Evolutionary conservation across 1,140 invertebrate genomes (phyloP), one percentile per base, ranked within the genome.

Genomic region (Sweltsa coloradensis): DNA sequence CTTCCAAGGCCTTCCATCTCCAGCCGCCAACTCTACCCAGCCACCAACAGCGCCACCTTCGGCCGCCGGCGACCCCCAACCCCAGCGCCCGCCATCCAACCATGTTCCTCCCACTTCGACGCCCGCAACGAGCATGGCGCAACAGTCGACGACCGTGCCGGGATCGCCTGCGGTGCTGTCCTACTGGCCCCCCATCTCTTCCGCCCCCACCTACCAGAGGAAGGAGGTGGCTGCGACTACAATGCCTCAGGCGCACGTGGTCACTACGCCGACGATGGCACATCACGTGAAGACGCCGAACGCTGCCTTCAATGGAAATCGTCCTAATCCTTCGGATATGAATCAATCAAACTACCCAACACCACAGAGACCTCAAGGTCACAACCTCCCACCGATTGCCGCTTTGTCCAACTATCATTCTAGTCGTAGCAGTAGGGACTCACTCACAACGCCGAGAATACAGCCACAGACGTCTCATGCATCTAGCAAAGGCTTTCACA

Each of bases 1-100:
- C 69, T 83, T 83, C 67, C 78, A 83, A 72, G 80, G 80, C 61
- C 66, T 83, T 59, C 81, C 81, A 55, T 67, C 71, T 37, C 63
- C 48, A 54, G 60, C 49, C 61, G 5, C 57, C 64, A 63, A 36
- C 63, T 63, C 43, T 61, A 64, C 61, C 62, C 61, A 19, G 46
- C 66, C 58, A 49, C 67, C 58, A 45, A 63, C 58, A 40, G 59
- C 60, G 26, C 62, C 60, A 34, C 50, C 44, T 45, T 58, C 48
- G 59, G 55, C 19, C 46, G 51, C 68, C 61, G 2, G 60, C 67
- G 48, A 66, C 65, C n/a, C 64, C 66, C 51, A 61, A 68, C 41
- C 67, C 66, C 50, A 60, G 70, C 51, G 14, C n/a, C n/a, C n/a
- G n/a, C n/a, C n/a, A n/a, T n/a, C n/a, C n/a, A n/a, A n/a, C n/a